Evolutionary conservation across 1,140 invertebrate genomes (phyloP), one percentile per base, ranked within the genome.

Genomic region (Neoseiulus cucumeris): DNA sequence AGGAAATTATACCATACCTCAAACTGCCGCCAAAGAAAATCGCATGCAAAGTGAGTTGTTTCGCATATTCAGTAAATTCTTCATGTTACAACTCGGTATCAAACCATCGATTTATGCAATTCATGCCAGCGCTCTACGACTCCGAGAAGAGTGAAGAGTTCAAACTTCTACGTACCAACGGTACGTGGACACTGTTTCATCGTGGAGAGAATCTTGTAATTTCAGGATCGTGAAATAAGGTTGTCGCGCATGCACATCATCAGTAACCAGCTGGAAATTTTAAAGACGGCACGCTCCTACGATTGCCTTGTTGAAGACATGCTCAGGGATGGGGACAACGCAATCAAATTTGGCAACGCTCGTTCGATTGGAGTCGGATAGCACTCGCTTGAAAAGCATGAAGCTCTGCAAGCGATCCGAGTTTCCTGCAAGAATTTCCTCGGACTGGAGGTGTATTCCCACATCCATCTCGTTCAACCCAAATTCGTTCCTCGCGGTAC

Each of bases 361-460:
- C 14, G 44, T 17, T 18, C 29, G 17, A 4, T 47, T 28, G 22
- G 17, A 33, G 64, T 47, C 4, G 64, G 64, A 12, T 20, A 17
- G 39, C 25, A 17, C 12, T 5, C 28, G 17, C 64, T 42, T 1
- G 29, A 25, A n/a, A 22, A 65, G 22, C 64, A 28, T 5, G 9
- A 14, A 17, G 64, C 17, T 18, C 14, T 65, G 14, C 64, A 65
- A 65, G 64, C 39, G 28, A 47, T 42, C 17, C 39, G 64, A 41
- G 68, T 69, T 4, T 67, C 68, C 7, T 70, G 69, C 47, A 42
- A 68, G n/a, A 70, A 70, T 51, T 67, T 69, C 33, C 55, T 55
- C 28, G 64, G 66, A 2, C 64, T 69, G 9, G 5, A 59, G 2
- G 64, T 67, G 41, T 70, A 70, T 25, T 51, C 66, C 17, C 68